Percentiles rank a stretch among this genome's conserved stretches.
Evolutionary conservation across 2,797 vertebrate genomes (phyloP).

Genomic region (Apogon hyalosoma): DNA sequence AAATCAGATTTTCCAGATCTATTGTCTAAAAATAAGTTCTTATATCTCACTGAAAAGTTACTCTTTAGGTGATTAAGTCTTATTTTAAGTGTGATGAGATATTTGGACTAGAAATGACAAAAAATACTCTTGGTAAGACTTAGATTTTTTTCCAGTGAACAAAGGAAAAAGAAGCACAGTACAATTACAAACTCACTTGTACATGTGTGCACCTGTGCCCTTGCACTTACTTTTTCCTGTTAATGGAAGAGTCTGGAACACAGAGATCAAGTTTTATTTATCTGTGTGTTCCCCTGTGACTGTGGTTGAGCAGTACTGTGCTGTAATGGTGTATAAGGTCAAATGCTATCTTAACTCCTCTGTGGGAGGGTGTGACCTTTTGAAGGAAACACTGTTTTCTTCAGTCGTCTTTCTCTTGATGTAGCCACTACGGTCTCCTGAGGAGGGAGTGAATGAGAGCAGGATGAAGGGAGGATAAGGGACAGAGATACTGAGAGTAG

Average conservation of each 20-base stretch:
- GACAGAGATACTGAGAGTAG: conserved; percentile 59
- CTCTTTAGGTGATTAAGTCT: too few relatives aligned
- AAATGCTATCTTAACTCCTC: conserved; percentile 69
- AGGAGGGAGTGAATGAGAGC: conserved; percentile 39
- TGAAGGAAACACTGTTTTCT: conserved; percentile 55
- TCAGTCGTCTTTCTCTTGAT: conserved; percentile 59
- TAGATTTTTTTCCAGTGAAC: too few relatives aligned
- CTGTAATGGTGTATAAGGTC: conserved; percentile 62
- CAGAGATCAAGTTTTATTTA: conserved; percentile 29
- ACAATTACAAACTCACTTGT: not conserved
- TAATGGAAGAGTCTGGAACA: conserved; percentile 21
- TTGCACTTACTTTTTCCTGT: conserved; percentile 5
- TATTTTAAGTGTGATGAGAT: too few relatives aligned
- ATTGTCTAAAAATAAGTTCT: too few relatives aligned
- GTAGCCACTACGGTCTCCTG: conserved; percentile 29
- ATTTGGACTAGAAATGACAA: too few relatives aligned
- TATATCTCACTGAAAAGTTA: too few relatives aligned
- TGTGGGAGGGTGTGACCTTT: conserved; percentile 67
- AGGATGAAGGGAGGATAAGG: conserved; percentile 46
- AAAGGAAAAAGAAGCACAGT: not conserved
- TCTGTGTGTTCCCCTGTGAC: conserved; percentile 43
- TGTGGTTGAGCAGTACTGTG: conserved; percentile 35
- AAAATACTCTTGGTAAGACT: too few relatives aligned
- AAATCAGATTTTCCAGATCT: too few relatives aligned
- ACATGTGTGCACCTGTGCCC: conserved; percentile 14